Percentiles rank a stretch among this genome's conserved stretches.
Conservation (phyloP, 2,113 vertebrate species). For the Tupaia chinensis region DNA sequence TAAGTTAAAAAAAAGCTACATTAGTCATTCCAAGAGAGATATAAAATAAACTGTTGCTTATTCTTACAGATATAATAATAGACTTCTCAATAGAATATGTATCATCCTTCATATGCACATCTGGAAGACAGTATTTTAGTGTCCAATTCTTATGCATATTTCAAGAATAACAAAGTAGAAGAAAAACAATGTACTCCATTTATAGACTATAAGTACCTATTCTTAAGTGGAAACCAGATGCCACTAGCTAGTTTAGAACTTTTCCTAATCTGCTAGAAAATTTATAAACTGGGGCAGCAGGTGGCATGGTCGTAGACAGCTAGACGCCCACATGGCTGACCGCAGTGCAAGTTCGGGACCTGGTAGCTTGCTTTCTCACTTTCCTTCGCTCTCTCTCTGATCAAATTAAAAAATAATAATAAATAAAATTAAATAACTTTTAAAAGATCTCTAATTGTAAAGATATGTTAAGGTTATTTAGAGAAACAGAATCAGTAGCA, state of each 20-base stretch:
- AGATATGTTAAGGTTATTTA: neutral
- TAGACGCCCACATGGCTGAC: too few relatives aligned
- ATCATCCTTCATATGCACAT: neutral
- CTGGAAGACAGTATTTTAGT: neutral
- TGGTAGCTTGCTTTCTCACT: too few relatives aligned
- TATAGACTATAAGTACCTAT: neutral
- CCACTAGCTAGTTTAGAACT: neutral
- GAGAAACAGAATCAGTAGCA: neutral
- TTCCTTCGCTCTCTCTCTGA: too few relatives aligned
- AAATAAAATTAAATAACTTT: too few relatives aligned
- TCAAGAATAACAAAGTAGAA: neutral
- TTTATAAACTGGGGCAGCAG: neutral
- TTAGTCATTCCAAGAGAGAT: neutral
- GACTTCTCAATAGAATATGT: neutral
- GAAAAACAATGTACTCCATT: neutral
- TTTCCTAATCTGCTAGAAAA: neutral
- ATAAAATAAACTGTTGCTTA: neutral
- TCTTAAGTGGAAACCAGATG: slow-evolving; percentile 18
- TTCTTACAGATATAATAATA: neutral
- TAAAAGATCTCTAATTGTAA: neutral
- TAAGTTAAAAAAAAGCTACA: neutral
- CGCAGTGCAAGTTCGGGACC: too few relatives aligned
- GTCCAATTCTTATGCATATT: neutral
- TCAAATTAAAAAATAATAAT: too few relatives aligned
- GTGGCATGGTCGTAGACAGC: too few relatives aligned